Evolutionary conservation across 2,113 vertebrate species (phyloP).

Genomic region (Nothobranchius furzeri): DNA sequence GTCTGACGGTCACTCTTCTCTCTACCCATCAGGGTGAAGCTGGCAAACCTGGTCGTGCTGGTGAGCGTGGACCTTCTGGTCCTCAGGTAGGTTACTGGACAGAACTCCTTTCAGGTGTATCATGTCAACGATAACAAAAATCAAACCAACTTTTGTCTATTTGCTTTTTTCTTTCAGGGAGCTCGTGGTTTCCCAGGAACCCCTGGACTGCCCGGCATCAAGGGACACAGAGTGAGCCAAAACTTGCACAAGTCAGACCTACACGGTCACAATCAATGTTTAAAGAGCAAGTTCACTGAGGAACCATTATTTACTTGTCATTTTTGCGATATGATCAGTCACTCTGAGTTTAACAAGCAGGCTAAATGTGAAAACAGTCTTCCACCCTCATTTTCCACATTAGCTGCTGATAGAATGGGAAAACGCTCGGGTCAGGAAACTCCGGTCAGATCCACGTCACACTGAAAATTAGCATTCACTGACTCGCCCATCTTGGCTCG

Average conservation of each 20-base stretch:
- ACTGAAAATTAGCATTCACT: too few species aligned
- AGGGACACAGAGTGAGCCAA: conserved; percentile 95
- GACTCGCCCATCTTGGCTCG: too few species aligned
- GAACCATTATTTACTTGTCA: too few species aligned
- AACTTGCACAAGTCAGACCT: background rate
- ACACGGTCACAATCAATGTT: too few species aligned
- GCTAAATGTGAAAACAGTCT: too few species aligned
- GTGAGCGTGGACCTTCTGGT: conserved; percentile 92
- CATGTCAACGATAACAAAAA: background rate
- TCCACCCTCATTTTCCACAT: too few species aligned
- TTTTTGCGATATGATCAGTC: too few species aligned
- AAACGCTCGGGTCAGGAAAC: too few species aligned
- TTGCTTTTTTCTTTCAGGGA: conserved; percentile 76
- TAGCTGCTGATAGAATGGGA: too few species aligned
- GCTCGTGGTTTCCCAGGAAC: conserved; percentile 98
- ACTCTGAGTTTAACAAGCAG: too few species aligned
- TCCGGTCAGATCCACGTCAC: too few species aligned
- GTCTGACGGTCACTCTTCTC: background rate
- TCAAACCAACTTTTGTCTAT: background rate
- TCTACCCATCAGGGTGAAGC: conserved; percentile 88
- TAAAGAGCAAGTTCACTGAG: too few species aligned
- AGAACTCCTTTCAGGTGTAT: background rate
- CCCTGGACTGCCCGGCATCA: conserved; percentile 96
- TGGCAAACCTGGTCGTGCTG: conserved; percentile 91
- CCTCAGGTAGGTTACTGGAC: conserved; percentile 86